Conservation (phyloP, 1,140 invertebrate species). For the Caerostris extrusa region DNA sequence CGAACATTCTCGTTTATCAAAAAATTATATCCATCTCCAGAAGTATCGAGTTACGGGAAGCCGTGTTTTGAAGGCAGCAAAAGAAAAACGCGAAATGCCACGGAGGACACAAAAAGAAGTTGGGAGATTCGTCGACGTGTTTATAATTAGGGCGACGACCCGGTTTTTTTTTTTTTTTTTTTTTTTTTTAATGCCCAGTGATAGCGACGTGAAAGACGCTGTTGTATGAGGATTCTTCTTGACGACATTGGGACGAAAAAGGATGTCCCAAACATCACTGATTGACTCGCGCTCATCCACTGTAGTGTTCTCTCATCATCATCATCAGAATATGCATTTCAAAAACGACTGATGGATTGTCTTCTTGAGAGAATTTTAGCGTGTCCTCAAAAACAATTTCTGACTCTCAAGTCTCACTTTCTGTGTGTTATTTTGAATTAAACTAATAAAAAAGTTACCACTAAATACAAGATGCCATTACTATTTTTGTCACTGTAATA, state of each 20-base stretch:
- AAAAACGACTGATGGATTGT: no score
- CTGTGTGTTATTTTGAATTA: no score
- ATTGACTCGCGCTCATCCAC: not conserved
- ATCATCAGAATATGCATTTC: no score
- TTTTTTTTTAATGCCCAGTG: not conserved
- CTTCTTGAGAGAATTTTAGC: no score
- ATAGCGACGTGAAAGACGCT: not conserved
- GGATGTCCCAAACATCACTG: not conserved
- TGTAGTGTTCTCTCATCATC: no score
- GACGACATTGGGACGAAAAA: not conserved
- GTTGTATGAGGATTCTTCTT: not conserved
- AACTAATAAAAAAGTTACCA: no score
- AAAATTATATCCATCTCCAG: not conserved
- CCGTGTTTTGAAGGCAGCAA: not conserved
- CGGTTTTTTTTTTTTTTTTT: not conserved
- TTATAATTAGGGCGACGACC: slow-evolving; percentile 23
- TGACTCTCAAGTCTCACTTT: no score
- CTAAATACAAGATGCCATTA: no score
- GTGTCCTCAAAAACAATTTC: no score
- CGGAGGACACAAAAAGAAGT: not conserved
- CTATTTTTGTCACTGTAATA: no score
- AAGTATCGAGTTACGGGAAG: slow-evolving; percentile 10
- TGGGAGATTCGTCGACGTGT: not conserved
- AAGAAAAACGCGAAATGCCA: not conserved
- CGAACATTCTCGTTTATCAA: not conserved